Evolutionary conservation across 2,888 invertebrate genomes (phyloP).

Genomic region (Hartigia nigra): DNA sequence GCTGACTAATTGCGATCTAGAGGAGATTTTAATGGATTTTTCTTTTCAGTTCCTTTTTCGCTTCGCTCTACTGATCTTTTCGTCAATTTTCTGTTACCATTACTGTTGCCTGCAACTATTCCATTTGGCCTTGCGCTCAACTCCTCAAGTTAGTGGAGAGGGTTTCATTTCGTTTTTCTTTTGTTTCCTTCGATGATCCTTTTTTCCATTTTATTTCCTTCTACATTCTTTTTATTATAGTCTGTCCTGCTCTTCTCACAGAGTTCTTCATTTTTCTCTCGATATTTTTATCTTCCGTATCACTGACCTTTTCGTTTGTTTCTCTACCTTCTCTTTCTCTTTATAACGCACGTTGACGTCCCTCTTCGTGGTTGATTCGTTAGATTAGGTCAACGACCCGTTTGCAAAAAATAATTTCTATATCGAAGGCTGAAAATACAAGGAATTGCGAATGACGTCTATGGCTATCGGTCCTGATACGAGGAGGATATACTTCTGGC

Average conservation of each 20-base stretch:
- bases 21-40: background rate
- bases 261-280: background rate
- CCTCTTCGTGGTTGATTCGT: background rate
- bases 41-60: background rate
- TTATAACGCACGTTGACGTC: constrained; percentile 1
- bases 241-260: background rate
- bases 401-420: background rate
- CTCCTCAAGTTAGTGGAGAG: background rate
- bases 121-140: background rate
- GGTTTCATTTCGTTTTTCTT: background rate
- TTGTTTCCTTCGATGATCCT: background rate
- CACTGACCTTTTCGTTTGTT: background rate
- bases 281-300: background rate
- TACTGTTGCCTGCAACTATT: background rate
- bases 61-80: background rate
- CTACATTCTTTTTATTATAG: background rate
- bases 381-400: background rate
- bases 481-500: constrained; percentile 21
- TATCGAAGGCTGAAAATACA: constrained; percentile 5
- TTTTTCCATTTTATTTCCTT: background rate
- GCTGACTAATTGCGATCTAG: background rate
- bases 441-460: constrained; percentile 14
- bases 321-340: constrained; percentile 16
- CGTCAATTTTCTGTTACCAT: background rate
- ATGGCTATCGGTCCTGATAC: constrained; percentile 14